Base-by-base conservation (phyloP, 2,797 vertebrate species). In the Lindbergichthys nudifrons region DNA sequence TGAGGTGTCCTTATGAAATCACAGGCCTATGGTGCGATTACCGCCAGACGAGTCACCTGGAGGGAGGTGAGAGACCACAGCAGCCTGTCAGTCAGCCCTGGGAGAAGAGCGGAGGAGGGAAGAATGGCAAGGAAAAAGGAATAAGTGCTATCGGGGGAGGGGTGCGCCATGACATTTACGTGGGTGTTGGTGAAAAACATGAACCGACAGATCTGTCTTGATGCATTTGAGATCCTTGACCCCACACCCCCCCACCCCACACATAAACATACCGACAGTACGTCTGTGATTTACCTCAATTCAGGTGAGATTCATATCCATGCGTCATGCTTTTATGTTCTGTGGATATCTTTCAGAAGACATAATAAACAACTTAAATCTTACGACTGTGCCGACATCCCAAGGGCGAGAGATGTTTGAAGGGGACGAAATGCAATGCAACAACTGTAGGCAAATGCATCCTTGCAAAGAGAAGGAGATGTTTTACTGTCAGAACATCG, bases 31-130 rank as follows among this genome's bases (percentile, higher is more conserved):
- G 71, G 3, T 16, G 18, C 48, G 76, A 77, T 60, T 74, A 62
- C 23, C 9, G 10, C 21, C 53, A 61, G 82, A 75, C 13, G 53
- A 83, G 82, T 87, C 83, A 81, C 81, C 70, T 75, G 84, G 75
- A 81, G 58, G 63, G 65, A 75, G 86, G 74, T 75, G 82, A 85
- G 52, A 77, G 79, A 78, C 78, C 78, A 67, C 63, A 64, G 83
- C 56, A 15, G 66, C 75, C 83, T 91, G 91, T 92, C 89, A 84
- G 64, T 90, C 90, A 86, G 46, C 3, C 21, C 67, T 23, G 26
- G 51, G 45, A 78, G 71, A 63, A 41, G 52, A 74, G 80, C 10
- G 19, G 53, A 45, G 73, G 60, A 71, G 45, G 70, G 12, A 36
- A 39, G 57, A 63, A 21, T 5, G 3, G 26, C 26, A 48, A 21